Evolutionary conservation across 2,888 invertebrate species (phyloP).

Genomic region (Sericinus montela): DNA sequence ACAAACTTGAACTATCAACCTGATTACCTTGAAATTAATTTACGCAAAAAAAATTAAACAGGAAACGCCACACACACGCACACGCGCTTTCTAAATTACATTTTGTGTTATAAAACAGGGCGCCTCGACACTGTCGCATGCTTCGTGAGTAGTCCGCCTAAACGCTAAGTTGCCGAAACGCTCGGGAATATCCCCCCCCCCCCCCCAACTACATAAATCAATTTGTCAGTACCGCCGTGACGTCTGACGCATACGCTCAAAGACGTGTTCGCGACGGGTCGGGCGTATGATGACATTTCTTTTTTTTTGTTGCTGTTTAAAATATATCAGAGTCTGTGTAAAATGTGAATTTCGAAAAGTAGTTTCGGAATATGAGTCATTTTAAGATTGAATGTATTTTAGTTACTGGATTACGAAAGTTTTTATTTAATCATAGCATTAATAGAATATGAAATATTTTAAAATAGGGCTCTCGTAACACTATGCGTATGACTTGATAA

Average conservation of each 20-base stretch:
- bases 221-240: conserved; percentile 67
- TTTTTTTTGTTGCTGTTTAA: conserved; percentile 17
- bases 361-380: too few species aligned
- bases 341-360: background rate
- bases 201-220: conserved; percentile 66
- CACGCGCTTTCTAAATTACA: too few species aligned
- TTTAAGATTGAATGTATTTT: too few species aligned
- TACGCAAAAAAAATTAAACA: too few species aligned
- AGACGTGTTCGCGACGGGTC: conserved; percentile 15
- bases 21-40: too few species aligned
- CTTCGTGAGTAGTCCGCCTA: conserved; percentile 35
- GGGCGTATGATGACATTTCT: conserved; percentile 16
- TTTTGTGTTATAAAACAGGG: background rate
- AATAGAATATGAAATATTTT: too few species aligned
- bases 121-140: conserved; percentile 17
- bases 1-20: too few species aligned
- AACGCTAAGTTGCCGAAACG: conserved; percentile 46
- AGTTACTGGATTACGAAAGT: too few species aligned
- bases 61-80: too few species aligned
- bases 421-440: too few species aligned
- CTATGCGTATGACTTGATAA: too few species aligned
- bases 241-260: conserved; percentile 41
- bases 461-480: too few species aligned
- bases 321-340: conserved; percentile 13
- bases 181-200: conserved; percentile 36